Percentiles rank a stretch among this genome's conserved stretches.
Conservation (phyloP, 2,113 vertebrate species). For the Columba janthina region DNA sequence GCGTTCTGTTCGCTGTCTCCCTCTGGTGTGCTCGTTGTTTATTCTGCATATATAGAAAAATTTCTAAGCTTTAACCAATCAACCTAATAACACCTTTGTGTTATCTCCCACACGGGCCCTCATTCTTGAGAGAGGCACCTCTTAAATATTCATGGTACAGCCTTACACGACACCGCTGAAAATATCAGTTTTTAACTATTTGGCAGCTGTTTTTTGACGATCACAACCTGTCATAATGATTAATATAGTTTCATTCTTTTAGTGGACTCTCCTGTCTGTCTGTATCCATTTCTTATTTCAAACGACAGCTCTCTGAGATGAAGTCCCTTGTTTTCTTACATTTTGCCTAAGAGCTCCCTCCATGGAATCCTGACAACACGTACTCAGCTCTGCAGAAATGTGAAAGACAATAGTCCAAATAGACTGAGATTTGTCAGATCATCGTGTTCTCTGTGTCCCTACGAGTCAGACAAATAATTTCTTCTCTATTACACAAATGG, state of each 20-base stretch:
- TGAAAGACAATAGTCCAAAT: background rate
- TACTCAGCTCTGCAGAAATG: background rate
- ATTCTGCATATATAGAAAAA: background rate
- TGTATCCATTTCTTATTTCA: background rate
- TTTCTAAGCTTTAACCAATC: background rate
- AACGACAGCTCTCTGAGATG: background rate
- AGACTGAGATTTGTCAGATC: background rate
- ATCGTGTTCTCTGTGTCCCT: fast-evolving
- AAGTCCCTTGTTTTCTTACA: background rate
- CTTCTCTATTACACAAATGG: background rate
- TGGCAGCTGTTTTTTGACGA: background rate
- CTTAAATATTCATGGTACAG: background rate
- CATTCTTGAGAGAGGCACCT: background rate
- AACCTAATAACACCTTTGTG: background rate
- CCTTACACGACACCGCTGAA: background rate
- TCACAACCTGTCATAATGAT: background rate
- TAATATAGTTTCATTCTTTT: background rate
- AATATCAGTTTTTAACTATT: background rate
- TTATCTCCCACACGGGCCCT: background rate
- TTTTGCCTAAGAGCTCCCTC: background rate
- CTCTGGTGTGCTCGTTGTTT: background rate
- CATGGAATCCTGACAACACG: background rate
- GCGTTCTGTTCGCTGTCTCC: background rate
- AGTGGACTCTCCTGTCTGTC: background rate
- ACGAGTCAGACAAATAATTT: background rate